These are phyloP conservation scores for Xiphydria camelus DNA, from an alignment of 2,888 invertebrate genomes.

Conservation along the genomic window DNA sequence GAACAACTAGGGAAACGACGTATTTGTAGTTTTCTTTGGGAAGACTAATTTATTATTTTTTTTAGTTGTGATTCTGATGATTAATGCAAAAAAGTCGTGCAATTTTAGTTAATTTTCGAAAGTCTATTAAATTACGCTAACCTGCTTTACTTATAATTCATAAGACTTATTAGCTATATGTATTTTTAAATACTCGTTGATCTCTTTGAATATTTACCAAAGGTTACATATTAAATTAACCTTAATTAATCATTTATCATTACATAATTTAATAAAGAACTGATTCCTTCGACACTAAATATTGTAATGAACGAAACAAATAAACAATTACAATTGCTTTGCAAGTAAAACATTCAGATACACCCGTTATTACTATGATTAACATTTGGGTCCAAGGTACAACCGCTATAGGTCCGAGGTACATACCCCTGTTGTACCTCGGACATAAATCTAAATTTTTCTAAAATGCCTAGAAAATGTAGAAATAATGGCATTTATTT, in stretches of 20 bases:
- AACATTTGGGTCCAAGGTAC: conserved; percentile 6
- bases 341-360: neutral
- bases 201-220: no score
- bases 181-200: neutral
- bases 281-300: neutral
- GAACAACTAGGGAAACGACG: neutral
- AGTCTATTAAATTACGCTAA: neutral
- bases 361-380: no score
- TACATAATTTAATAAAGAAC: no score
- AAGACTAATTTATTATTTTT: neutral
- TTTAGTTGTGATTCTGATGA: neutral
- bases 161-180: neutral
- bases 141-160: neutral
- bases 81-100: no score
- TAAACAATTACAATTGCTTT: neutral
- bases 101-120: neutral
- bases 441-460: no score
- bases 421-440: no score
- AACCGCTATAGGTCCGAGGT: no score
- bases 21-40: neutral
- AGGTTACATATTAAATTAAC: no score
- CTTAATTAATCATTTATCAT: no score
- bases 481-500: no score
- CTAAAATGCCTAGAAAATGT: no score
- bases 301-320: neutral